Conservation (phyloP, 2,113 vertebrate species). For the Malurus cyaneus region DNA sequence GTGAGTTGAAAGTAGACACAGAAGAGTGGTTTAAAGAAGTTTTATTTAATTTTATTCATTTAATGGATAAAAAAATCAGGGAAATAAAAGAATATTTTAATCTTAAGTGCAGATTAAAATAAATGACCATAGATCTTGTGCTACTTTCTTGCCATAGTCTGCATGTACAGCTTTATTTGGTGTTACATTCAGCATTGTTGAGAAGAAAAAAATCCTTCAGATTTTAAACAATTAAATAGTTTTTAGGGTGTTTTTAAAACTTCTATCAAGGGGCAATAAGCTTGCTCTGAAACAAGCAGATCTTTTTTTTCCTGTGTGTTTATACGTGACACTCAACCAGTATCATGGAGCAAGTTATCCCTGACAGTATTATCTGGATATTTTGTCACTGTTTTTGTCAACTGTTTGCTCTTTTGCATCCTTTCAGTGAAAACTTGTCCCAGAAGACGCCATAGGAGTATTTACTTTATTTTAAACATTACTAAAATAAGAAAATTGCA, state of each 20-base stretch:
- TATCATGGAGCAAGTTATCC: neutral
- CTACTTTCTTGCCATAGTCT: neutral
- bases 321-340: neutral
- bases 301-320: neutral
- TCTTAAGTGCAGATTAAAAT: neutral
- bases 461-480: conserved; percentile 53
- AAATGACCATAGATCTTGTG: neutral
- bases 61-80: neutral
- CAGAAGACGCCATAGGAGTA: neutral
- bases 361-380: conserved; percentile 24
- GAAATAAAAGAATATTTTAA: neutral
- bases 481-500: conserved; percentile 38
- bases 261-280: neutral
- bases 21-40: neutral
- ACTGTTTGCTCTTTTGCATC: neutral
- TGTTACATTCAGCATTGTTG: neutral
- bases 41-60: neutral
- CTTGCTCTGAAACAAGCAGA: neutral
- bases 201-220: neutral
- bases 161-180: neutral
- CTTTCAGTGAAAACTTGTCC: conserved; percentile 47
- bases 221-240: neutral
- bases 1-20: neutral
- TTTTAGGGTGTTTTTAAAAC: neutral
- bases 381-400: neutral